These are phyloP conservation scores for Rhinatrema bivittatum DNA, from an alignment of 2,797 vertebrate species.

Conservation along the genomic window DNA sequence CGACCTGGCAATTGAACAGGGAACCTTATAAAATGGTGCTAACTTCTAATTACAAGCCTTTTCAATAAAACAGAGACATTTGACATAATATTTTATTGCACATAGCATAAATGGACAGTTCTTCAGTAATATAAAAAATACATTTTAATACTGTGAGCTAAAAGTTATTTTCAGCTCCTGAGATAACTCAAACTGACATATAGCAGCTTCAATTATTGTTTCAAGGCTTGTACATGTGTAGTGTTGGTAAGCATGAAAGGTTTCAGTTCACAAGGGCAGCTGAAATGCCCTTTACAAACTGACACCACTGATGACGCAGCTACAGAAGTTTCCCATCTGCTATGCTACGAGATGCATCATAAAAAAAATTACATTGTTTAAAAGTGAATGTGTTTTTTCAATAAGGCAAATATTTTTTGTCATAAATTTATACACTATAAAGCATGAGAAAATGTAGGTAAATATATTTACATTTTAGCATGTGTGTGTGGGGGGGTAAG, in stretches of 20 bases:
- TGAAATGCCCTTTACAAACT: slow-evolving; percentile 13
- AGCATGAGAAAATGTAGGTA: too few species aligned
- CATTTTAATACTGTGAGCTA: too few species aligned
- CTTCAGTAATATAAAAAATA: slow-evolving; percentile 34
- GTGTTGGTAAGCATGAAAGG: background rate
- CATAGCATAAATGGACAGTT: slow-evolving; percentile 34
- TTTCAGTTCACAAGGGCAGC: slow-evolving; percentile 19
- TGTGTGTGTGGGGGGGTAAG: slow-evolving; percentile 13
- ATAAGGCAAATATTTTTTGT: slow-evolving; percentile 41
- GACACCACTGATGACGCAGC: slow-evolving; percentile 9
- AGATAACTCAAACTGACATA: slow-evolving; percentile 12
- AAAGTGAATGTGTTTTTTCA: slow-evolving; percentile 31
- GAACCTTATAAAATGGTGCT: too few species aligned
- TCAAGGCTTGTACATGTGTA: slow-evolving; percentile 1
- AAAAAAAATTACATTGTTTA: slow-evolving; percentile 35
- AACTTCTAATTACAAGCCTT: too few species aligned
- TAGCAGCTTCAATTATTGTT: slow-evolving; percentile 7
- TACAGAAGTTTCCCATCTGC: slow-evolving; percentile 20
- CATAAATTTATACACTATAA: too few species aligned
- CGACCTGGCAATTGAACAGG: too few species aligned
- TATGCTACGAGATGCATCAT: slow-evolving; percentile 23
- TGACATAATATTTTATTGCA: slow-evolving; percentile 30
- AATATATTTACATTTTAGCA: slow-evolving; percentile 11
- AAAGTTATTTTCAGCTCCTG: too few species aligned
- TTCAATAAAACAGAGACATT: too few species aligned